phyloP scores from a whole-genome alignment of 2,113 vertebrate species.

The Platysternon megacephalum region DNA sequence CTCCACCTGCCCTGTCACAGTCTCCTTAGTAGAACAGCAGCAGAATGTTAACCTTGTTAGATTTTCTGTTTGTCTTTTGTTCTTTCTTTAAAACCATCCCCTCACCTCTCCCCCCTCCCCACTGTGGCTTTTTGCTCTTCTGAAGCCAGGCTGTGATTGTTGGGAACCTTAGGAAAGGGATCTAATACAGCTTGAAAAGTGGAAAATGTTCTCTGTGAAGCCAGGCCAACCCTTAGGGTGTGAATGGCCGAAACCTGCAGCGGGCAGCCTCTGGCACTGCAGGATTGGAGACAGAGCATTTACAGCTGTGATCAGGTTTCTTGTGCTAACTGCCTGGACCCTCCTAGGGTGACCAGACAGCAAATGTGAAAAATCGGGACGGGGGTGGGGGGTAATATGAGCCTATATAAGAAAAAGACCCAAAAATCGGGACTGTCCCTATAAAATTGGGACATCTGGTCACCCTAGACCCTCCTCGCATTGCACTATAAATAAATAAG shows the following conservation, averaged over 20 bases:
- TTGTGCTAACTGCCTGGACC: background rate
- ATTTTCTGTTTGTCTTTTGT: background rate
- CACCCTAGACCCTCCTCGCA: too few relatives aligned
- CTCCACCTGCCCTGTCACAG: background rate
- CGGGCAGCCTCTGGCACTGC: rapidly evolving
- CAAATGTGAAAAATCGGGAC: too few relatives aligned
- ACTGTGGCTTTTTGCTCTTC: background rate
- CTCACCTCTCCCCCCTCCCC: background rate
- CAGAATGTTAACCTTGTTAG: background rate
- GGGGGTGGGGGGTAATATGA: too few relatives aligned
- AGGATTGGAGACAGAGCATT: background rate
- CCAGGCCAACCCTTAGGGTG: rapidly evolving
- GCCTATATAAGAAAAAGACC: too few relatives aligned
- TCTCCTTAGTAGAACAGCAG: background rate
- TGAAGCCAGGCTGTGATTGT: background rate
- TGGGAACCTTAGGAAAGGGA: background rate
- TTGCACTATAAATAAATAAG: background rate
- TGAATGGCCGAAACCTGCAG: background rate
- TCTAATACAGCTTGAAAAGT: background rate
- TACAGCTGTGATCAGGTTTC: background rate
- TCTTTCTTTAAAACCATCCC: background rate
- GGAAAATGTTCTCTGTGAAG: background rate
- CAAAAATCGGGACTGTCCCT: too few relatives aligned
- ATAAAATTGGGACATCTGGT: too few relatives aligned
- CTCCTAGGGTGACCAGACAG: too few relatives aligned